Evolutionary conservation across 1,140 invertebrate genomes (phyloP).

Genomic region (Manduca sexta): DNA sequence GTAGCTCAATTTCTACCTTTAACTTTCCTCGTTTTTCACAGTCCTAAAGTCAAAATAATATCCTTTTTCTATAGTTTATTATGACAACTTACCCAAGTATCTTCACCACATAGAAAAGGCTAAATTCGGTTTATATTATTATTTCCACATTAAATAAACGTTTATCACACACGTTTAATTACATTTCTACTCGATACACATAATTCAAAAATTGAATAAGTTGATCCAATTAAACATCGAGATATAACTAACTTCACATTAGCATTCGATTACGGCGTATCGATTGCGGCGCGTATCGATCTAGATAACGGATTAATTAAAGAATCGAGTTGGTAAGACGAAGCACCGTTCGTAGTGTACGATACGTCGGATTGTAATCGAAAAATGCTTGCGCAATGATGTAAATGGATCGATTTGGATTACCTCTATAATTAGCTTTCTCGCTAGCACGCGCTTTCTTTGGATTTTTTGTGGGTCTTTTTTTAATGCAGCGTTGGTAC

Average conservation of each 20-base stretch:
- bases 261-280: slow-evolving; percentile 36
- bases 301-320: slow-evolving; percentile 56
- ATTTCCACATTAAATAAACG: too few relatives aligned
- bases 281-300: slow-evolving; percentile 40
- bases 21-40: too few relatives aligned
- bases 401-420: slow-evolving; percentile 41
- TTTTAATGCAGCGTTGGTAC: slow-evolving; percentile 13
- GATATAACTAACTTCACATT: slow-evolving; percentile 31
- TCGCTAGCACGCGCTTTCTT: slow-evolving; percentile 28
- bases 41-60: too few relatives aligned
- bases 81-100: too few relatives aligned
- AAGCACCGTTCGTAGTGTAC: slow-evolving; percentile 8
- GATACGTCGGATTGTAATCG: slow-evolving; percentile 11
- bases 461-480: slow-evolving; percentile 21
- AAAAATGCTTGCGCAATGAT: slow-evolving; percentile 39
- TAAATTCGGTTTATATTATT: too few relatives aligned
- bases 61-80: too few relatives aligned
- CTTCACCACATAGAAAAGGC: too few relatives aligned
- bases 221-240: slow-evolving; percentile 19
- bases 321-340: slow-evolving; percentile 41
- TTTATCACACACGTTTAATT: too few relatives aligned
- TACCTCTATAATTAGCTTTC: slow-evolving; percentile 42
- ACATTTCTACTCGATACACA: not conserved
- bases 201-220: not conserved
- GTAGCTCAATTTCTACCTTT: too few relatives aligned